phyloP scores from a whole-genome alignment of 1,140 invertebrate species.

The Megathymus violae region DNA sequence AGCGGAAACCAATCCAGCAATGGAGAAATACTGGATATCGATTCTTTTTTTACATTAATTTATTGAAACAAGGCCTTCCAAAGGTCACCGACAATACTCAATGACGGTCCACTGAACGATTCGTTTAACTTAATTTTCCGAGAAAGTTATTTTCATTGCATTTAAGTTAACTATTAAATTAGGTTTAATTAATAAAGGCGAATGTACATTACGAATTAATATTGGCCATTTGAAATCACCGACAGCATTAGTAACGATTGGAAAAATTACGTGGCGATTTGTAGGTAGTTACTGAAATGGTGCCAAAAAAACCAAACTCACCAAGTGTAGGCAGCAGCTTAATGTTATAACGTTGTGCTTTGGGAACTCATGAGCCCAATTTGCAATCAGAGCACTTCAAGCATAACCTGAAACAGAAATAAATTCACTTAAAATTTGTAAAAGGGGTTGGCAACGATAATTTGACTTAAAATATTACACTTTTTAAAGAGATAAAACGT shows the following conservation, averaged over 20 bases:
- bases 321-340: slow-evolving; percentile 68
- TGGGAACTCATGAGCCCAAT: slow-evolving; percentile 56
- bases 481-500: too few relatives aligned
- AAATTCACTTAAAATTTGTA: slow-evolving; percentile 5
- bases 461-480: too few relatives aligned
- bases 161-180: too few relatives aligned
- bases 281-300: slow-evolving; percentile 9
- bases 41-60: too few relatives aligned
- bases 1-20: too few relatives aligned
- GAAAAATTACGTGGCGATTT: slow-evolving; percentile 17
- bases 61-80: too few relatives aligned
- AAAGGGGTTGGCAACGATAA: background rate
- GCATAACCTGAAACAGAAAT: slow-evolving; percentile 61
- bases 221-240: slow-evolving; percentile 1
- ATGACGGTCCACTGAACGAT: too few relatives aligned
- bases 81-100: too few relatives aligned
- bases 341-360: slow-evolving; percentile 70
- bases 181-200: too few relatives aligned
- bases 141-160: too few relatives aligned
- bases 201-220: background rate
- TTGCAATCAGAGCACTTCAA: slow-evolving; percentile 36
- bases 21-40: too few relatives aligned
- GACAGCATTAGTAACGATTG: background rate
- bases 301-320: slow-evolving; percentile 45
- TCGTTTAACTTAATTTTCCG: too few relatives aligned